Evolutionary conservation across 1,140 invertebrate species (phyloP).

Genomic region (Nasonia longicornis): DNA sequence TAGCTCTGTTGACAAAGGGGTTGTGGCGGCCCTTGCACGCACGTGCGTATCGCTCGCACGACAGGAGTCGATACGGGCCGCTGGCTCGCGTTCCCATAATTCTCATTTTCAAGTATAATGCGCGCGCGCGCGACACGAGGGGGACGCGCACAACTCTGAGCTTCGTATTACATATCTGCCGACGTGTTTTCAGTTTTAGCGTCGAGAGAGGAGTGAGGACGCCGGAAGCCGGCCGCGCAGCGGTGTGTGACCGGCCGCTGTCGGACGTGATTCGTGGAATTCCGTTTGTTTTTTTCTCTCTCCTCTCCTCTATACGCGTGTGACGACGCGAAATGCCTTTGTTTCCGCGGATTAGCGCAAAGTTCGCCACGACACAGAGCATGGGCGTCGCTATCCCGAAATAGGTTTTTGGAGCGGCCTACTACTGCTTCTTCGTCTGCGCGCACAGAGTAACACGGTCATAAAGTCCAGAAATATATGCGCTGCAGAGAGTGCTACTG

Average conservation of each 20-base stretch:
- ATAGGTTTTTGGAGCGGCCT: conserved; percentile 46
- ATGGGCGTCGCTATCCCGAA: neutral
- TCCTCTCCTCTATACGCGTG: neutral
- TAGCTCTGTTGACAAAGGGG: too few species aligned
- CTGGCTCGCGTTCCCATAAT: conserved; percentile 39
- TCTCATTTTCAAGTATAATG: conserved; percentile 43
- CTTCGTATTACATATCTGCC: neutral
- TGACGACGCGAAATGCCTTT: neutral
- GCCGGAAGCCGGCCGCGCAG: neutral
- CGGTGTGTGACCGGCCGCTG: neutral
- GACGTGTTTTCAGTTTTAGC: neutral
- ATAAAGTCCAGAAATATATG: conserved; percentile 47
- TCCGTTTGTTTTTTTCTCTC: neutral
- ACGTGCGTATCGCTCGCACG: neutral
- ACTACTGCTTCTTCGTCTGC: neutral
- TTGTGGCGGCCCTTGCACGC: neutral
- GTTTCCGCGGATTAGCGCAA: neutral
- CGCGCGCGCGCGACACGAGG: neutral
- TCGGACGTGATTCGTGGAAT: neutral
- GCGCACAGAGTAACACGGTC: conserved; percentile 41
- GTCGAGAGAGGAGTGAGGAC: neutral
- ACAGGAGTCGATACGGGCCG: conserved; percentile 14
- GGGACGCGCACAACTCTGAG: neutral
- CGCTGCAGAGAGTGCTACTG: neutral
- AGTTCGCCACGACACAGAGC: neutral